Conservation (phyloP, 2,113 vertebrate species). For the Pavo muticus region DNA sequence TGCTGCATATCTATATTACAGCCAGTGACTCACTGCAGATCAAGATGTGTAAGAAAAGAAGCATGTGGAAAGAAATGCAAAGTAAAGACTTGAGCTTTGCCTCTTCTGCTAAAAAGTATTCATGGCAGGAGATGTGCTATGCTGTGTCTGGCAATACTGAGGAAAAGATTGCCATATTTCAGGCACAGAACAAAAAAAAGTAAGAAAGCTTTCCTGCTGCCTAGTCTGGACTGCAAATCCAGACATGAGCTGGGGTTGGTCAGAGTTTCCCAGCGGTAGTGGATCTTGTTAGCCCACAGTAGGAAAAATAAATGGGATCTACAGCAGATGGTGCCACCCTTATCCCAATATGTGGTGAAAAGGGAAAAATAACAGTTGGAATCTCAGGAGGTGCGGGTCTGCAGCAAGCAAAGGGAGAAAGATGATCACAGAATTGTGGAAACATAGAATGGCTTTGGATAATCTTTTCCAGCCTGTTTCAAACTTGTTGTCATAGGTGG, state of each 20-base stretch:
- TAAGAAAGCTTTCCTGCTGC: background rate
- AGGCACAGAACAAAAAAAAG: background rate
- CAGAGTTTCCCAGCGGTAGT: background rate
- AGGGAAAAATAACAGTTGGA: background rate
- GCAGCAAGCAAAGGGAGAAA: background rate
- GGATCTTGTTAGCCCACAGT: accelerated
- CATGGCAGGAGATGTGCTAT: background rate
- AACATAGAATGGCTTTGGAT: background rate
- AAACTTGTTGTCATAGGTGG: background rate
- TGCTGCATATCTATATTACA: background rate
- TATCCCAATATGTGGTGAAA: background rate
- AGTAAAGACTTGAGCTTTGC: background rate
- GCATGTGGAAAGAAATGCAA: background rate
- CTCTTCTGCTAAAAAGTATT: background rate
- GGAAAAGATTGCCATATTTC: background rate
- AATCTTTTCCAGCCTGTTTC: too few species aligned
- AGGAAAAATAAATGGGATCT: background rate
- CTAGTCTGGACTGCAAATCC: too few species aligned
- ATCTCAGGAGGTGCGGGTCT: background rate
- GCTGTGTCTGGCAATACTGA: background rate
- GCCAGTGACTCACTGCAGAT: background rate
- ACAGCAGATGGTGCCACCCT: background rate
- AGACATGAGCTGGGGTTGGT: background rate
- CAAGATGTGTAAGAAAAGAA: background rate
- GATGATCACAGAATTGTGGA: background rate